Evolutionary conservation across 2,113 vertebrate species (phyloP), one percentile per base, ranked within the genome.

Genomic region (Drymodes brunneopygia): DNA sequence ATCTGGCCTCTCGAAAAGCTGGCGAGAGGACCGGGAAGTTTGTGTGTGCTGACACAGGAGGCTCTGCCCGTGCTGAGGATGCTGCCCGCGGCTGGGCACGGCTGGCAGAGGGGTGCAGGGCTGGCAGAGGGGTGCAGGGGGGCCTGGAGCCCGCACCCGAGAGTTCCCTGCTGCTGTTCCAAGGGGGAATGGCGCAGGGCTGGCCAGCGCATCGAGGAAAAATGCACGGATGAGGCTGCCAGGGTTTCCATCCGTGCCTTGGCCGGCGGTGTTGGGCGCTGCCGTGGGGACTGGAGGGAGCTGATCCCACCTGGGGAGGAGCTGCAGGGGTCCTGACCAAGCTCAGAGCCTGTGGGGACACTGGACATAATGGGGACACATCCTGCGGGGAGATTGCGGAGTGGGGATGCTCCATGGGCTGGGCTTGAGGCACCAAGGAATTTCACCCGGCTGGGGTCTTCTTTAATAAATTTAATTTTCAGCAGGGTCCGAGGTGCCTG

Each of bases 341-440:
- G 50, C 18, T 57, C 25, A 15, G 60, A 12, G 50, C 36, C 5
- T 0, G 1, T 10, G 44, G 47, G 62, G 65, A 53, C 78, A 60
- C 14, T 21, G 22, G 57, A 60, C 25, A 1, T 1, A 3, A 2
- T 36, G 58, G 40, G 35, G 18, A 58, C 6, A 15, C 31, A 21
- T 62, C 33, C 28, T 5, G 23, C 0, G 0, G 50, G 72, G 38
- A 79, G 17, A 9, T n/a, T 44, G n/a, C 0, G 2, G 36, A 27
- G 29, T 14, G 5, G 45, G n/a, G n/a, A 53, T 27, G 38, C 35
- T 42, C 80, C 31, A 48, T 15, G 71, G 6, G 50, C 69, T 51
- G 45, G 7, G 24, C 29, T 57, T 14, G 31, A 24, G 38, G 31
- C 24, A 65, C 27, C 15, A 11, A 57, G 33, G 21, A 54, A 36